phyloP scores from a whole-genome alignment of 1,140 invertebrate species.

The Sitodiplosis mosellana region DNA sequence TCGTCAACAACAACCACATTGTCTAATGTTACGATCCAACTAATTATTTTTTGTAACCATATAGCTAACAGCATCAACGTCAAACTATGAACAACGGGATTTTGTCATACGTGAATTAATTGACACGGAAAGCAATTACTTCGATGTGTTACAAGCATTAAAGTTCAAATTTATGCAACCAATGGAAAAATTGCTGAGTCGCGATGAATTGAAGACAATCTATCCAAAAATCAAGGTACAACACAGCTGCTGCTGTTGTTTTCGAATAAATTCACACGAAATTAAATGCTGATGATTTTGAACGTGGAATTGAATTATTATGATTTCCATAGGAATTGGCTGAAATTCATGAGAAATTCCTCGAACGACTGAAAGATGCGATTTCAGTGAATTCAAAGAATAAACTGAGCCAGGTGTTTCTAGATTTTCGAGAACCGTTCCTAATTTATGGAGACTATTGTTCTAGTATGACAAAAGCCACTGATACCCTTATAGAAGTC shows the following conservation, averaged over 20 bases:
- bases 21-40: neutral
- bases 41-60: neutral
- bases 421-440: conserved; percentile 76
- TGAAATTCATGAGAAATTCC: conserved; percentile 70
- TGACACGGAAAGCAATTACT: conserved; percentile 93
- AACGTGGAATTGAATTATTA: neutral
- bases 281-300: neutral
- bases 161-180: conserved; percentile 63
- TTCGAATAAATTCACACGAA: neutral
- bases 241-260: conserved; percentile 11
- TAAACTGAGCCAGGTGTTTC: conserved; percentile 57
- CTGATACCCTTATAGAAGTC: conserved; percentile 54
- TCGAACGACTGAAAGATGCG: conserved; percentile 58
- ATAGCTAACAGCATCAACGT: conserved; percentile 34
- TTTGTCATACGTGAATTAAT: conserved; percentile 90
- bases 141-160: conserved; percentile 81
- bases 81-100: conserved; percentile 72
- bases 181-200: conserved; percentile 46
- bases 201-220: conserved; percentile 58
- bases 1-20: too few species aligned
- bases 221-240: conserved; percentile 79
- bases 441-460: conserved; percentile 92
- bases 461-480: conserved; percentile 70
- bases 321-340: conserved; percentile 46
- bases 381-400: conserved; percentile 28